These are phyloP conservation scores for Brachypalpus laphriformis DNA, from an alignment of 2,888 invertebrate genomes.

Conservation along the genomic window DNA sequence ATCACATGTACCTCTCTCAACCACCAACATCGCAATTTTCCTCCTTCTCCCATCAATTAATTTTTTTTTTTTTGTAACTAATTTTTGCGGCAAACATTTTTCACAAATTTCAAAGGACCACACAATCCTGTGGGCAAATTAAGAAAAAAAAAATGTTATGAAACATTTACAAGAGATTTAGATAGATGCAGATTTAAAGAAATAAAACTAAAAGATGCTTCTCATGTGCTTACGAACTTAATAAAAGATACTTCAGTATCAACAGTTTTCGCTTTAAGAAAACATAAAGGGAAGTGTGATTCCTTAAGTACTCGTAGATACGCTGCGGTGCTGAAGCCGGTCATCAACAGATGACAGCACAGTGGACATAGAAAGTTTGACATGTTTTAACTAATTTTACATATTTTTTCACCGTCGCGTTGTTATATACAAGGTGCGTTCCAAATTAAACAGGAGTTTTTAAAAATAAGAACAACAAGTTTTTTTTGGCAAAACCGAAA, in stretches of 20 bases:
- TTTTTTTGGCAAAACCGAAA: too few relatives aligned
- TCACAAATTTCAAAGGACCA: conserved; percentile 17
- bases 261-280: not conserved
- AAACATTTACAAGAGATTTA: not conserved
- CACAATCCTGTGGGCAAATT: conserved; percentile 24
- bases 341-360: too few relatives aligned
- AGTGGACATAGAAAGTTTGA: not conserved
- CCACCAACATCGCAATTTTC: not conserved
- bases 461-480: too few relatives aligned
- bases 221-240: not conserved
- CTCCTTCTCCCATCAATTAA: conserved; percentile 1
- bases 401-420: too few relatives aligned
- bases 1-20: conserved; percentile 7
- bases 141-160: not conserved
- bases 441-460: too few relatives aligned
- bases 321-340: too few relatives aligned
- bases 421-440: too few relatives aligned
- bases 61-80: not conserved
- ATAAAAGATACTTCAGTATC: not conserved
- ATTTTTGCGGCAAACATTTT: conserved; percentile 16
- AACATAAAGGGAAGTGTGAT: not conserved
- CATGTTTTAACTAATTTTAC: too few relatives aligned
- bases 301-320: not conserved
- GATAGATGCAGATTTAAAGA: conserved; percentile 10
- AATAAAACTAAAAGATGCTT: conserved; percentile 1